A percentile compares a stretch with the other conserved stretches of the same genome.
Evolutionary conservation across 2,888 invertebrate genomes (phyloP).

Genomic region (Helleia helle): DNA sequence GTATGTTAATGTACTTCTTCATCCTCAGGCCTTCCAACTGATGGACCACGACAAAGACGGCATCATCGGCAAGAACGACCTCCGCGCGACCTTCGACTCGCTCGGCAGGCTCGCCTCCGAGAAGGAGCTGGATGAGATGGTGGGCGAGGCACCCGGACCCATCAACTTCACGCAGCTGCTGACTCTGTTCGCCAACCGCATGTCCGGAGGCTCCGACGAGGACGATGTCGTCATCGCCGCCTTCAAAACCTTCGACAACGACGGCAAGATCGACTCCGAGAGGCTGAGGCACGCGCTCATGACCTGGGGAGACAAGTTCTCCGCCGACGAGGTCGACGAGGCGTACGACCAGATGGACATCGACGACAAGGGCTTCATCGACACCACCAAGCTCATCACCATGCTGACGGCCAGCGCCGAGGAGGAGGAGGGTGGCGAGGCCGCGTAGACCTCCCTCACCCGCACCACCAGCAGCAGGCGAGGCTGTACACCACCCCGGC

Average conservation of each 20-base stretch:
- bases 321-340: constrained; percentile 90
- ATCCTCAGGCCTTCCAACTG: constrained; percentile 88
- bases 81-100: constrained; percentile 93
- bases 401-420: constrained; percentile 91
- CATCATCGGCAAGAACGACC: constrained; percentile 90
- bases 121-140: constrained; percentile 93
- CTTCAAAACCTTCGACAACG: constrained; percentile 93
- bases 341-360: constrained; percentile 95
- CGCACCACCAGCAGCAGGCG: too few relatives aligned
- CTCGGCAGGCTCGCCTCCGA: constrained; percentile 92
- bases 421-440: constrained; percentile 81
- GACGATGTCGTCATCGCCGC: constrained; percentile 94
- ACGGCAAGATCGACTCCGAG: constrained; percentile 91
- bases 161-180: constrained; percentile 96
- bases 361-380: constrained; percentile 92
- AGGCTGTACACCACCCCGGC: constrained; percentile 31
- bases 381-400: constrained; percentile 88
- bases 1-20: too few relatives aligned
- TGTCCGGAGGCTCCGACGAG: constrained; percentile 93
- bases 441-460: constrained; percentile 44
- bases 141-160: constrained; percentile 90
- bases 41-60: constrained; percentile 98
- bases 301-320: constrained; percentile 96
- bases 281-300: constrained; percentile 92
- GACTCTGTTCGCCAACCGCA: constrained; percentile 92